A percentile compares a stretch with the other conserved stretches of the same genome.
phyloP scores from a whole-genome alignment of 2,888 invertebrate genomes.

The Caenorhabditis wallacei region DNA sequence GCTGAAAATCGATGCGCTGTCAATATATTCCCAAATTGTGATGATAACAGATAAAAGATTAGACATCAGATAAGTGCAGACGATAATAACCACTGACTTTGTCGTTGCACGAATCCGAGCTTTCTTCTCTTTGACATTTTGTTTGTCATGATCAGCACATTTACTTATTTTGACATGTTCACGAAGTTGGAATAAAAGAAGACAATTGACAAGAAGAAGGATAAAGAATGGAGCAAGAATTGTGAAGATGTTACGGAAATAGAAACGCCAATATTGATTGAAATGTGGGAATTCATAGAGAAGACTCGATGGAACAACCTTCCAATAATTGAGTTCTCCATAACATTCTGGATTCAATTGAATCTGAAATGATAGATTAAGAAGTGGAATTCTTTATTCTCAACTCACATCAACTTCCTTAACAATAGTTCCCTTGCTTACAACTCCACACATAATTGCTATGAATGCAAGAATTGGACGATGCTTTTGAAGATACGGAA shows the following conservation, averaged over 20 bases:
- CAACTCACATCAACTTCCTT: constrained; percentile 75
- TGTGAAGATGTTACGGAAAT: constrained; percentile 74
- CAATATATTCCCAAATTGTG: constrained; percentile 73
- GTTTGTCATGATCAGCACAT: constrained; percentile 62
- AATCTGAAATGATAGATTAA: constrained; percentile 45
- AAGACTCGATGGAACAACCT: constrained; percentile 50
- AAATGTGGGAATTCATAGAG: constrained; percentile 54
- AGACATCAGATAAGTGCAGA: constrained; percentile 74
- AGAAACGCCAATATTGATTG: constrained; percentile 69
- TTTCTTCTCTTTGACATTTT: constrained; percentile 74
- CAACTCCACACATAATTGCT: constrained; percentile 77
- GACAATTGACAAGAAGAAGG: constrained; percentile 69
- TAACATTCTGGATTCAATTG: constrained; percentile 56
- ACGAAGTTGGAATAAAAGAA: constrained; percentile 61
- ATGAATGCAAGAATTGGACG: constrained; percentile 70
- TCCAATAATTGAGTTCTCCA: constrained; percentile 68
- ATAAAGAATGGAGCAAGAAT: constrained; percentile 76
- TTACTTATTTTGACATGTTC: constrained; percentile 62
- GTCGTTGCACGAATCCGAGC: constrained; percentile 74
- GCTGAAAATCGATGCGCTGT: constrained; percentile 50
- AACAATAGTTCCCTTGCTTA: constrained; percentile 78
- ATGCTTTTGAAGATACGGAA: constrained; percentile 60
- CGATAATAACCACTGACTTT: constrained; percentile 73
- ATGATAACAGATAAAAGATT: constrained; percentile 70
- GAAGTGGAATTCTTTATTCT: background rate